phyloP scores from a whole-genome alignment of 2,113 vertebrate species.

The Indri indri region DNA sequence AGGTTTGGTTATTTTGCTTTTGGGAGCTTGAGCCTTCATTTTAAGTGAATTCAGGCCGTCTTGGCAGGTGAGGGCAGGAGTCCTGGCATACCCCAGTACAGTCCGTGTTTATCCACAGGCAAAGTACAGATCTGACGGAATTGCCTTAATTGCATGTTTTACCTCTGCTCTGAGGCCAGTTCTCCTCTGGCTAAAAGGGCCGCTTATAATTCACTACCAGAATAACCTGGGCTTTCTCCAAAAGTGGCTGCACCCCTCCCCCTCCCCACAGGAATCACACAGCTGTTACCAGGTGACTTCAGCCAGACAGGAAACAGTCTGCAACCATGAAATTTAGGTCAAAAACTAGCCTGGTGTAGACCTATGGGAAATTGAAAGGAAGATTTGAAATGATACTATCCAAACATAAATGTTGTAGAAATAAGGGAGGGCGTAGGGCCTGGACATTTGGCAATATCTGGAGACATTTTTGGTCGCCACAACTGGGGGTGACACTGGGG shows the following conservation, averaged over 20 bases:
- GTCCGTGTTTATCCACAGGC: background rate
- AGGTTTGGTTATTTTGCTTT: background rate
- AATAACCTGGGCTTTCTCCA: background rate
- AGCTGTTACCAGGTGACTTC: background rate
- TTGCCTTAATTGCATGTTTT: background rate
- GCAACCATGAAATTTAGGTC: no score
- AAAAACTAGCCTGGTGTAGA: background rate
- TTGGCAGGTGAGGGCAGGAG: background rate
- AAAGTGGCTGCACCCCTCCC: rapidly evolving
- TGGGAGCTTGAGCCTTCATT: background rate
- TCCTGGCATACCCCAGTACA: rapidly evolving
- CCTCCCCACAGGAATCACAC: background rate
- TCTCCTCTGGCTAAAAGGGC: background rate
- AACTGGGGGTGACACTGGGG: no score
- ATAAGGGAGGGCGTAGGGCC: rapidly evolving
- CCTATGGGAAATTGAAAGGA: background rate
- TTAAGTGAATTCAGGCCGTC: background rate
- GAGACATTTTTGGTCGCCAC: background rate
- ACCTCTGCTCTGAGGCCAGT: background rate
- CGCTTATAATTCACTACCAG: background rate
- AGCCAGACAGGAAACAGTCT: background rate
- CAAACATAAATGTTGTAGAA: rapidly evolving
- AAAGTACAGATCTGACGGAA: background rate
- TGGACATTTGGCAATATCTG: background rate
- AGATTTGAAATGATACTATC: background rate